Percentiles rank a stretch among this genome's conserved stretches.
phyloP scores from a whole-genome alignment of 2,888 invertebrate species.

The Pristionchus mayeri region DNA sequence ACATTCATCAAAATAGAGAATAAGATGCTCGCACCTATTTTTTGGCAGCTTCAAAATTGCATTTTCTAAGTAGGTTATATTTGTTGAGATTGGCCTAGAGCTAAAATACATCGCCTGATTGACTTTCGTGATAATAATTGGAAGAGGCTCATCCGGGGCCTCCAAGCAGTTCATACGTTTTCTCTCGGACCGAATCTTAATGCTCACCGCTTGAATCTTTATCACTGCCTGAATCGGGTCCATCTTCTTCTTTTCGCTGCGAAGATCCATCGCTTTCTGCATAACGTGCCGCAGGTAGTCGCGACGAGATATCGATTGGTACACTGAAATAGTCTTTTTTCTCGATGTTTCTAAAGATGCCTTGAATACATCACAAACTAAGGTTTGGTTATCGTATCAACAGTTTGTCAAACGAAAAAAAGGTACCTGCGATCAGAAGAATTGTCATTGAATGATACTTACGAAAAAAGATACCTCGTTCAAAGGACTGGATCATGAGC shows the following conservation, averaged over 20 bases:
- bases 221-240: conserved; percentile 66
- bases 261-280: conserved; percentile 67
- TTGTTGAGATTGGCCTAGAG: no score
- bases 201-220: conserved; percentile 67
- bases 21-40: no score
- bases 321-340: no score
- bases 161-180: not conserved
- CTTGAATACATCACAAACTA: no score
- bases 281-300: conserved; percentile 69
- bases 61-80: not conserved
- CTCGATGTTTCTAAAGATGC: no score
- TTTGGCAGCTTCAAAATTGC: no score
- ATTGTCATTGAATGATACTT: no score
- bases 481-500: conserved; percentile 35
- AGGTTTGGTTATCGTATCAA: no score
- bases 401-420: not conserved
- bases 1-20: not conserved
- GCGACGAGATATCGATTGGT: conserved; percentile 66
- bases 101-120: no score
- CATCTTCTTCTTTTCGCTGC: conserved; percentile 58
- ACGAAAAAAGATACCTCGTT: conserved; percentile 39
- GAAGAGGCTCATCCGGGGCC: no score
- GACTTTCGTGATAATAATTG: no score
- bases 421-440: not conserved
- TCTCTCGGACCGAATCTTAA: no score